Conservation (phyloP, 2,797 vertebrate species). For the Parambassis ranga region DNA sequence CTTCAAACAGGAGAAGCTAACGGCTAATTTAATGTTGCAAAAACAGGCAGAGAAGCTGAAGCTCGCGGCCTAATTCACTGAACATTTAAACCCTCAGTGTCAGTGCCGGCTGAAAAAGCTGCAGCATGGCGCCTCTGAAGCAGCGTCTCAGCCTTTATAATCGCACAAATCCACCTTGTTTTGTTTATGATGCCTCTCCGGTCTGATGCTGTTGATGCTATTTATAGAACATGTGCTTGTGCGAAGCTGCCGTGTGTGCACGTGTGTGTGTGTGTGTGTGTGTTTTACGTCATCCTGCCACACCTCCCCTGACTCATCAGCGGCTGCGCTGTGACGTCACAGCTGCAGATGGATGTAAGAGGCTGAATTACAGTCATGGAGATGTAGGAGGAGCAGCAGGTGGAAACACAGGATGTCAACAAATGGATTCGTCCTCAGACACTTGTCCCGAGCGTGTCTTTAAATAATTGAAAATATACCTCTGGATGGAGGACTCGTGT, state of each 20-base stretch:
- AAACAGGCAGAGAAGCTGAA: no score
- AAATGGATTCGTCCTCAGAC: neutral
- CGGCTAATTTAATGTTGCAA: no score
- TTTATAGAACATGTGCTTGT: slow-evolving; percentile 44
- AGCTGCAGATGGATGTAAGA: slow-evolving; percentile 38
- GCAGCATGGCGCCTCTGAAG: neutral
- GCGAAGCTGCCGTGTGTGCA: neutral
- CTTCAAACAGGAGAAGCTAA: no score
- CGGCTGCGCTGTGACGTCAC: slow-evolving; percentile 35
- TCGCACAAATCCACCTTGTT: neutral
- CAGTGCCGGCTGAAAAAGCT: neutral
- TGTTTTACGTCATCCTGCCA: slow-evolving; percentile 15
- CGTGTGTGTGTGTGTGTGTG: neutral
- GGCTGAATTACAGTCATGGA: slow-evolving; percentile 29
- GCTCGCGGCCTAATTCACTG: no score
- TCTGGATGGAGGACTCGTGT: neutral
- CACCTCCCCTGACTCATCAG: slow-evolving; percentile 42
- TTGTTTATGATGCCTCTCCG: slow-evolving; percentile 19
- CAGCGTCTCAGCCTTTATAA: neutral
- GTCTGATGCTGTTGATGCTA: slow-evolving; percentile 25
- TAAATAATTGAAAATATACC: neutral
- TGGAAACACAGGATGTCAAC: neutral
- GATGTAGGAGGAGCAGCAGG: slow-evolving; percentile 7
- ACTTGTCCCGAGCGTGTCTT: neutral
- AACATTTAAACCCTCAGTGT: no score